phyloP scores from a whole-genome alignment of 2,888 invertebrate genomes.

The Idaea aversata region DNA sequence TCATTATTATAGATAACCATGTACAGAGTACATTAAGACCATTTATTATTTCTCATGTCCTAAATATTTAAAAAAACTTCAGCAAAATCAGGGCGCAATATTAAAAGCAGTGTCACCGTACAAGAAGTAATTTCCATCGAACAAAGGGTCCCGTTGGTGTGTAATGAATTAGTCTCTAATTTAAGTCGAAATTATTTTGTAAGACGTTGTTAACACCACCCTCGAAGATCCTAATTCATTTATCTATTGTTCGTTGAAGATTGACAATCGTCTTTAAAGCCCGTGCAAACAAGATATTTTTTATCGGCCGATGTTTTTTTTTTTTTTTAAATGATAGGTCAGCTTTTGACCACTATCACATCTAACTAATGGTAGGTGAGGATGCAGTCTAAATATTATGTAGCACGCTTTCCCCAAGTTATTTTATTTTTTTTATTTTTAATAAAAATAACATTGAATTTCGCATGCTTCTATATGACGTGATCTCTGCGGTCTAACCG shows the following conservation, averaged over 20 bases:
- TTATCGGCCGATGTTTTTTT: not conserved
- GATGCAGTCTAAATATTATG: too few species aligned
- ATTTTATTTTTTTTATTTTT: too few species aligned
- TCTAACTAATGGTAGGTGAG: too few species aligned
- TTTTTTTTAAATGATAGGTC: too few species aligned
- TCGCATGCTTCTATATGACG: too few species aligned
- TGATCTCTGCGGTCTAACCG: too few species aligned
- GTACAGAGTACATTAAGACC: too few species aligned
- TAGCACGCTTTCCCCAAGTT: too few species aligned
- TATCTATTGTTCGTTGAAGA: slow-evolving; percentile 1
- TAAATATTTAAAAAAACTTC: not conserved
- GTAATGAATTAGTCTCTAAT: not conserved
- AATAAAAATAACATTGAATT: too few species aligned
- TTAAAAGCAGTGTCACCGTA: not conserved
- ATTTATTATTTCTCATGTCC: too few species aligned
- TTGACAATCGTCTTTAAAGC: not conserved
- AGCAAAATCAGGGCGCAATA: not conserved
- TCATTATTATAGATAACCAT: too few species aligned
- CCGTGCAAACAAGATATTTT: not conserved
- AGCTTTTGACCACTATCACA: too few species aligned
- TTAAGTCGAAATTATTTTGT: not conserved
- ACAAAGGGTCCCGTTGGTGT: not conserved
- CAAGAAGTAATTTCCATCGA: not conserved
- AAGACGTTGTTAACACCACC: not conserved
- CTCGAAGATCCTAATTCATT: slow-evolving; percentile 1